These are phyloP conservation scores for Merops nubicus DNA, from an alignment of 2,113 vertebrate species.

Conservation along the genomic window DNA sequence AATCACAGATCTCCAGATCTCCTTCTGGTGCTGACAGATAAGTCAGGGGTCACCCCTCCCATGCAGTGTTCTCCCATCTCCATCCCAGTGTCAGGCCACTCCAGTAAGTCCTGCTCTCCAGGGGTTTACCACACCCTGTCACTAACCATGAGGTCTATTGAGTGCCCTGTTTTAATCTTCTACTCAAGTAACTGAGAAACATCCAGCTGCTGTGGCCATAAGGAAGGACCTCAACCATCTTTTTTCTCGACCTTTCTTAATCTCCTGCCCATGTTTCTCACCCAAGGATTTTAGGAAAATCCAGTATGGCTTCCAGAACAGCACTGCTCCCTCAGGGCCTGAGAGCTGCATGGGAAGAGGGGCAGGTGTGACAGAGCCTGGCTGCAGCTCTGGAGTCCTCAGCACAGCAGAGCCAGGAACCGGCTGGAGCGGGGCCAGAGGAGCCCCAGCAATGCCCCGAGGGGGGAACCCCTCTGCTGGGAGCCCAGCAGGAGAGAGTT, in stretches of 20 bases:
- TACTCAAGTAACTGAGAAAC: not conserved
- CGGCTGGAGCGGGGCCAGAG: not conserved
- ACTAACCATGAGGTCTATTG: not conserved
- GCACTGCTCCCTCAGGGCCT: fast-evolving
- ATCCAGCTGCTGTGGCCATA: not conserved
- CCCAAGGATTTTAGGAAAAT: not conserved
- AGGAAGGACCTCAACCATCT: not conserved
- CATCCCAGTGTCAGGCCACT: not conserved
- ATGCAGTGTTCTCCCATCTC: not conserved
- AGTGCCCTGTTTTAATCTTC: not conserved
- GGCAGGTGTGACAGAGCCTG: too few species aligned
- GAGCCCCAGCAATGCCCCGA: not conserved
- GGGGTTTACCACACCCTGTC: not conserved
- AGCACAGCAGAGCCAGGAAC: not conserved
- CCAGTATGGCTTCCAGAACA: not conserved
- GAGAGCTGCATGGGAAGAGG: not conserved
- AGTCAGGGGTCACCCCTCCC: not conserved
- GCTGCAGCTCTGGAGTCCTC: not conserved
- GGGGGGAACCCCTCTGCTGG: not conserved
- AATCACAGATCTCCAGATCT: not conserved
- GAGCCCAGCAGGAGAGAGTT: not conserved
- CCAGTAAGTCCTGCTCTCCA: not conserved
- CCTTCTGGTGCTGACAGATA: not conserved
- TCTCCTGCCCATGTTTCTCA: not conserved
- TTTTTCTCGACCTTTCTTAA: not conserved